phyloP scores from a whole-genome alignment of 2,113 vertebrate species.

The Anarhynchus alexandrinus region DNA sequence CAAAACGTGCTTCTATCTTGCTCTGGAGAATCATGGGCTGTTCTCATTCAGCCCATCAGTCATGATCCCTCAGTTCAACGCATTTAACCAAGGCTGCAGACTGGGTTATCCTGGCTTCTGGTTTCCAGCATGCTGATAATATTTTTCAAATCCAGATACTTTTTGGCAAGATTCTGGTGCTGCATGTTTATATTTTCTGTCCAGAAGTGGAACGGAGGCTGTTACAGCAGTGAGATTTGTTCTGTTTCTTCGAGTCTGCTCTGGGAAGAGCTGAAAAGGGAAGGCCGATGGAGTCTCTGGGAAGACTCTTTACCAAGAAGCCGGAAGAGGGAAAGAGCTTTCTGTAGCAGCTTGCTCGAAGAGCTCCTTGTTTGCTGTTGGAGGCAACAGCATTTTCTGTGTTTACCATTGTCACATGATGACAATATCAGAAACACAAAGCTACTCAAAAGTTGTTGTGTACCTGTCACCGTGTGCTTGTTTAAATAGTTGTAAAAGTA shows the following conservation, averaged over 20 bases:
- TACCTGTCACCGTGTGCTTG: background rate
- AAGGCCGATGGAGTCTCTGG: background rate
- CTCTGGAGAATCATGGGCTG: background rate
- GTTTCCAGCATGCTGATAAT: background rate
- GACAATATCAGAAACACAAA: background rate
- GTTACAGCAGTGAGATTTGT: background rate
- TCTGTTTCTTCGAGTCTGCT: background rate
- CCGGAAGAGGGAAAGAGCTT: background rate
- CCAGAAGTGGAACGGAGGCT: background rate
- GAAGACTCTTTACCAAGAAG: background rate
- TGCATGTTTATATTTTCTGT: background rate
- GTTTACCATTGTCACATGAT: background rate
- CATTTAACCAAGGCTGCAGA: background rate
- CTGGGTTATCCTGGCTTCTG: background rate
- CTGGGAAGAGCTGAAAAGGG: background rate
- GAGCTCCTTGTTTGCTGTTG: background rate
- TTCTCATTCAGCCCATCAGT: background rate
- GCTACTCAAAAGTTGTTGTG: background rate
- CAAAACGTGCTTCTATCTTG: rapidly evolving
- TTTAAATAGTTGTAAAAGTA: background rate
- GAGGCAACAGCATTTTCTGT: background rate
- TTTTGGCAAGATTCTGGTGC: background rate
- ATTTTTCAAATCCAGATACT: background rate
- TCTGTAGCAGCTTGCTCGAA: background rate
- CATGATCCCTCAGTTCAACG: background rate